Conservation (phyloP, 2,113 vertebrate genomes). For the Cebidichthys violaceus region DNA sequence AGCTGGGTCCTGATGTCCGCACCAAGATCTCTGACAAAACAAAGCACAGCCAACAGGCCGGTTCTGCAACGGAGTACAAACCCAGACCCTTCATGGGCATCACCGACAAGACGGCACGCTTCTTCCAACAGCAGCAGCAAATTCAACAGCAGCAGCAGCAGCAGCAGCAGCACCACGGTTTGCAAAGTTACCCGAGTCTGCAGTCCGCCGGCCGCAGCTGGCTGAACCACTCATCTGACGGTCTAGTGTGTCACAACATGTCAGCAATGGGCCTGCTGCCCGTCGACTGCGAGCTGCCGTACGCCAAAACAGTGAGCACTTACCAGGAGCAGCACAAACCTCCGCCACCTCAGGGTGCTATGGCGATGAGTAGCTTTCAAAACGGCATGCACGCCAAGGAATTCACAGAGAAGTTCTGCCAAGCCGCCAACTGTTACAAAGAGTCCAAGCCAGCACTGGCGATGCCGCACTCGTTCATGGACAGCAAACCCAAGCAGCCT, state of each 20-base stretch:
- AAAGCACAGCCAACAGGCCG: constrained; percentile 78
- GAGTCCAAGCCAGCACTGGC: constrained; percentile 86
- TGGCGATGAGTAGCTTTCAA: constrained; percentile 80
- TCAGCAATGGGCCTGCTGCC: constrained; percentile 77
- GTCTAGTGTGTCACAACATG: constrained; percentile 67
- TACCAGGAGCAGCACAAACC: constrained; percentile 84
- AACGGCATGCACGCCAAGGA: constrained; percentile 87
- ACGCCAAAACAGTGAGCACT: constrained; percentile 80
- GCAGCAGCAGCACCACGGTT: constrained; percentile 55
- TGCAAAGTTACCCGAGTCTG: constrained; percentile 63
- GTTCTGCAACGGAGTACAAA: constrained; percentile 84
- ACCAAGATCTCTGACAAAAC: constrained; percentile 85
- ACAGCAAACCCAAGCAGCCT: constrained; percentile 83
- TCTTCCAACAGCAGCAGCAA: constrained; percentile 76
- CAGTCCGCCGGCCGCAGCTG: constrained; percentile 81
- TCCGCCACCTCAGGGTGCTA: constrained; percentile 74
- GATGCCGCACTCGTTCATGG: constrained; percentile 82
- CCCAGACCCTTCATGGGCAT: constrained; percentile 95
- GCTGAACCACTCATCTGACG: constrained; percentile 86
- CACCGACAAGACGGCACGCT: constrained; percentile 93
- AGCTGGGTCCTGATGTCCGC: constrained; percentile 88
- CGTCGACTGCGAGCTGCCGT: constrained; percentile 81
- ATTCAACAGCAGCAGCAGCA: neutral
- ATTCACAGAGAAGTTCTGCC: constrained; percentile 84
- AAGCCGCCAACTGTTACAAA: constrained; percentile 80